Percentiles rank a stretch among this genome's conserved stretches.
phyloP scores from a whole-genome alignment of 2,888 invertebrate genomes.

The Bhutanitis thaidina region DNA sequence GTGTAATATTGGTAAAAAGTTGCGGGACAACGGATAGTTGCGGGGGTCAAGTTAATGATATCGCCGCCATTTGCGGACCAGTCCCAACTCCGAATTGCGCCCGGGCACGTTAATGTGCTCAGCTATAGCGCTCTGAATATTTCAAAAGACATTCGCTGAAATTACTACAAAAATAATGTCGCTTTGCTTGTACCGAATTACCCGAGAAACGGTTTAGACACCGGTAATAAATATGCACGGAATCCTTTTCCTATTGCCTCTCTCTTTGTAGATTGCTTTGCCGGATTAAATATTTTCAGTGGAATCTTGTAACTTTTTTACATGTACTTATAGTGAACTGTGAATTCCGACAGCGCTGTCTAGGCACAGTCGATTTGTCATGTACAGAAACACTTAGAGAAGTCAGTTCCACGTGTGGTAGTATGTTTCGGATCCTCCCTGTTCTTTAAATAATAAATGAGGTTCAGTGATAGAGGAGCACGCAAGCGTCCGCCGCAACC shows the following conservation, averaged over 20 bases:
- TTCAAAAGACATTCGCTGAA: conserved; percentile 78
- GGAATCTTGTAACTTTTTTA: conserved; percentile 8
- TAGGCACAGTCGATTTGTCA: conserved; percentile 38
- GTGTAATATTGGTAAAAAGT: conserved; percentile 76
- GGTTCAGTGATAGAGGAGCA: conserved; percentile 52
- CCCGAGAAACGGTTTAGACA: conserved; percentile 74
- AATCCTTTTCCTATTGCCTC: conserved; percentile 70
- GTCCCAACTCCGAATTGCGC: conserved; percentile 70
- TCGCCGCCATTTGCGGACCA: conserved; percentile 76
- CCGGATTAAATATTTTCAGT: conserved; percentile 60
- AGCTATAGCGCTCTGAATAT: conserved; percentile 76
- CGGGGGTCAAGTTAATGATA: conserved; percentile 77
- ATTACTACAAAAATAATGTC: conserved; percentile 80
- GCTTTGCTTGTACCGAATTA: conserved; percentile 76
- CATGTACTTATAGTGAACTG: conserved; percentile 16
- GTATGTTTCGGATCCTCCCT: conserved; percentile 54
- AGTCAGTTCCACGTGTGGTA: conserved; percentile 52
- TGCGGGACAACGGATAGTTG: conserved; percentile 67
- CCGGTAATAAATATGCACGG: conserved; percentile 72
- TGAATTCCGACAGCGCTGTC: conserved; percentile 19
- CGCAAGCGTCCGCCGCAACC: conserved; percentile 42
- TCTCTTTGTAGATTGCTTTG: conserved; percentile 70
- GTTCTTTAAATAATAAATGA: conserved; percentile 75
- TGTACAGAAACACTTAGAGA: conserved; percentile 43
- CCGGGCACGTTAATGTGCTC: conserved; percentile 74